Evolutionary conservation across 2,888 invertebrate genomes (phyloP), one percentile per base, ranked within the genome.

Genomic region (Trichacis sp.): DNA sequence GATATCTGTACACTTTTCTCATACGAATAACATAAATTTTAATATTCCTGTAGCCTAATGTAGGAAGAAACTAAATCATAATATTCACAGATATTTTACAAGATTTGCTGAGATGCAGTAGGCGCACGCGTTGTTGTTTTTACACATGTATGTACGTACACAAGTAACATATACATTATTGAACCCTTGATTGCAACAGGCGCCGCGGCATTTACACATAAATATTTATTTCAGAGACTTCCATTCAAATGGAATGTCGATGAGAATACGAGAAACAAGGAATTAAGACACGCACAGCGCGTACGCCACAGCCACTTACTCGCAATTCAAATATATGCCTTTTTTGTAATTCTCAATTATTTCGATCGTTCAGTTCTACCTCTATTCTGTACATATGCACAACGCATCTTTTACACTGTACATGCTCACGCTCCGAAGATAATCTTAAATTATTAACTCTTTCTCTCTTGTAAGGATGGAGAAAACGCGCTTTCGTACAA

Each of bases 41-140:
- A 81, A 72, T 82, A 81, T 81, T 81, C 75, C 78, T 77, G 77
- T 83, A 83, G 81, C 78, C 80, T 84, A 82, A 73, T 73, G 80
- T 83, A 83, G 82, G 83, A 84, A 81, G 81, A 84, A 84, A 83
- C 79, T 83, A 84, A 84, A 81, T 78, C 73, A 77, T 82, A 83
- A 83, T 84, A 84, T 84, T 84, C 84, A 84, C 84, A 84, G 81
- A 82, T 84, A 83, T 83, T 82, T 81, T 84, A 84, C 83, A 84
- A 81, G 81, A 79, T 80, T 80, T 58, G n/a, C 60, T 77, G 76
- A 79, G 79, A 73, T 71, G 69, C 69, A 68, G 63, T 71, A 68
- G 74, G 72, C 76, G 77, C 76, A 70, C 75, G 75, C 77, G 76
- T 73, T 79, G 77, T 57, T 3, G 60, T 56, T 38, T 30, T 20